phyloP scores from a whole-genome alignment of 2,797 vertebrate species.

The Leucoraja ocellata region DNA sequence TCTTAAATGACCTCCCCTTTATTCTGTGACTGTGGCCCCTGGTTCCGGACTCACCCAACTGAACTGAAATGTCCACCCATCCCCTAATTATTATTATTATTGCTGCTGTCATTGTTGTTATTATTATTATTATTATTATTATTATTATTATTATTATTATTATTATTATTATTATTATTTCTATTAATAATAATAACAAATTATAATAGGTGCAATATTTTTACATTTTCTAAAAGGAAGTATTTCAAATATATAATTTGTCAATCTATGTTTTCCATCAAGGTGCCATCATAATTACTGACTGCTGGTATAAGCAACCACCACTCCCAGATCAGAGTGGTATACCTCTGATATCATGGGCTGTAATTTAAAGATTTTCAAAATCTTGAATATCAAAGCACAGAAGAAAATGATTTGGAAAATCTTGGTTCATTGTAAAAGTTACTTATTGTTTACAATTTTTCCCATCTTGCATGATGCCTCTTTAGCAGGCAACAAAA shows the following conservation, averaged over 20 bases:
- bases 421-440: not conserved
- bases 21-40: no score
- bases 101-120: no score
- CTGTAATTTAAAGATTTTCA: no score
- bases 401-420: not conserved
- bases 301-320: no score
- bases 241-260: not conserved
- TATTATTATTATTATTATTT: no score
- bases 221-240: not conserved
- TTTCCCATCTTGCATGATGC: not conserved
- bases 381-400: not conserved
- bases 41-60: no score
- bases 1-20: no score
- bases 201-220: not conserved
- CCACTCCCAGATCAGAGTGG: not conserved
- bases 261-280: not conserved
- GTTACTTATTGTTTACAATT: not conserved
- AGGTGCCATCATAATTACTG: not conserved
- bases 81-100: not conserved
- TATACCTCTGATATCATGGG: not conserved
- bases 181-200: not conserved
- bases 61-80: not conserved
- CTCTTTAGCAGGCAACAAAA: not conserved
- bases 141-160: no score
- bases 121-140: no score